phyloP scores from a whole-genome alignment of 1,140 invertebrate genomes.

The Listronotus oregonensis region DNA sequence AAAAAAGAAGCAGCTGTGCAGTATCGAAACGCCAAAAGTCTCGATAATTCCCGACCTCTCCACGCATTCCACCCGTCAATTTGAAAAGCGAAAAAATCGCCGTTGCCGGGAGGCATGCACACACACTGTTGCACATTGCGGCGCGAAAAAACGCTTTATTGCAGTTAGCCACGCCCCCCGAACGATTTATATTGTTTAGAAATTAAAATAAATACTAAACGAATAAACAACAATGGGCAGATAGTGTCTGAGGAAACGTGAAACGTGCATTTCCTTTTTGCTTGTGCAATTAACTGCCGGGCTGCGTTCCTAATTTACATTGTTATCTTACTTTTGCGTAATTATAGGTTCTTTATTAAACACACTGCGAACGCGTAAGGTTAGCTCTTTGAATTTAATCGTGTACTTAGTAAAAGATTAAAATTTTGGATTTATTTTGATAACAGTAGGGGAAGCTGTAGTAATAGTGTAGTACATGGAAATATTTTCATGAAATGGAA shows the following conservation, averaged over 20 bases:
- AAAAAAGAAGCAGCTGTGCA: too few species aligned
- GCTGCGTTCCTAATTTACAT: slow-evolving; percentile 23
- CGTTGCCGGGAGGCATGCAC: slow-evolving; percentile 6
- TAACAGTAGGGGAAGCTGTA: too few species aligned
- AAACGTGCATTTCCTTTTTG: slow-evolving; percentile 28
- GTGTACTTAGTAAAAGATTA: too few species aligned
- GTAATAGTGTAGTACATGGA: too few species aligned
- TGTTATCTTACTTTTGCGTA: too few species aligned
- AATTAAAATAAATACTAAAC: slow-evolving; percentile 28
- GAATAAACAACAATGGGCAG: slow-evolving; percentile 28
- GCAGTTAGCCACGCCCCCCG: slow-evolving; percentile 17
- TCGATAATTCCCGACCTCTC: not conserved
- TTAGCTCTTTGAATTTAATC: too few species aligned
- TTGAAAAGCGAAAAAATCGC: not conserved
- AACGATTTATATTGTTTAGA: slow-evolving; percentile 29
- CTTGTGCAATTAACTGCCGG: slow-evolving; percentile 22
- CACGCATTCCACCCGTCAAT: slow-evolving; percentile 23
- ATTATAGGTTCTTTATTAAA: too few species aligned
- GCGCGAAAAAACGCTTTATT: slow-evolving; percentile 15
- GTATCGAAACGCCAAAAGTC: too few species aligned
- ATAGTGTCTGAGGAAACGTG: slow-evolving; percentile 27
- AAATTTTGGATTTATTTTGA: too few species aligned
- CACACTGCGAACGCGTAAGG: too few species aligned
- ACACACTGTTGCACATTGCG: slow-evolving; percentile 13
- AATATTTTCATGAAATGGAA: too few species aligned